Percentiles rank a stretch among this genome's conserved stretches.
These are phyloP conservation scores for Noctua comes DNA, from an alignment of 2,888 invertebrate genomes.

Conservation along the genomic window DNA sequence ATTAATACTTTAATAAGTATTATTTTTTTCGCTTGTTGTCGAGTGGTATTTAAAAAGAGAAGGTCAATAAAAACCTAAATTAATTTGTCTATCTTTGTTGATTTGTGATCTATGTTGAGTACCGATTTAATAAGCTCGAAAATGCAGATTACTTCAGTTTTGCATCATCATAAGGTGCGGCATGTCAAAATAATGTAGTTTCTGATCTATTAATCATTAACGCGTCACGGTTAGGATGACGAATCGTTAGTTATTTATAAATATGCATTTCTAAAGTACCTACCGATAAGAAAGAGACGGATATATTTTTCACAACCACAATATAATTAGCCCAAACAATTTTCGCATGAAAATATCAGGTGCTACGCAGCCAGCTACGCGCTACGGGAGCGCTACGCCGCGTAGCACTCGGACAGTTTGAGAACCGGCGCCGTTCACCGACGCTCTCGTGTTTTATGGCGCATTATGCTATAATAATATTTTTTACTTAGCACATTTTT, in stretches of 20 bases:
- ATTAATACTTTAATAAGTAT: not conserved
- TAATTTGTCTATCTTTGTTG: not conserved
- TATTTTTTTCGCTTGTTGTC: too few relatives aligned
- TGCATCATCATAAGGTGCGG: conserved; percentile 36
- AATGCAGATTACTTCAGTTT: not conserved
- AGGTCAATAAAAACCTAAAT: not conserved
- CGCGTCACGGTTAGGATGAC: conserved; percentile 1
- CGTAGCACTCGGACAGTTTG: conserved; percentile 75
- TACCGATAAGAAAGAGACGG: conserved; percentile 15
- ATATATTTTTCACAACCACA: conserved; percentile 16
- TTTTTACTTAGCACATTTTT: conserved; percentile 90
- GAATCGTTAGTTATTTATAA: conserved; percentile 24
- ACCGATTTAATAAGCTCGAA: not conserved
- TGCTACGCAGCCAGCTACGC: conserved; percentile 50
- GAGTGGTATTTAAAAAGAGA: not conserved
- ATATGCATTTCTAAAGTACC: conserved; percentile 15
- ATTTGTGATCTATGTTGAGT: not conserved
- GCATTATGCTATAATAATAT: conserved; percentile 89
- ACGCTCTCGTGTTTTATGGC: conserved; percentile 87
- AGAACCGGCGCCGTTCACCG: conserved; percentile 75
- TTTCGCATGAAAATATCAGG: conserved; percentile 47
- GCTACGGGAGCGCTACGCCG: conserved; percentile 68
- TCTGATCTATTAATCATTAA: conserved; percentile 37
- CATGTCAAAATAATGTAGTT: conserved; percentile 13
- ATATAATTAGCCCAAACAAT: not conserved